Conservation (phyloP, 2,797 vertebrate species). For the Pitangus sulphuratus region DNA sequence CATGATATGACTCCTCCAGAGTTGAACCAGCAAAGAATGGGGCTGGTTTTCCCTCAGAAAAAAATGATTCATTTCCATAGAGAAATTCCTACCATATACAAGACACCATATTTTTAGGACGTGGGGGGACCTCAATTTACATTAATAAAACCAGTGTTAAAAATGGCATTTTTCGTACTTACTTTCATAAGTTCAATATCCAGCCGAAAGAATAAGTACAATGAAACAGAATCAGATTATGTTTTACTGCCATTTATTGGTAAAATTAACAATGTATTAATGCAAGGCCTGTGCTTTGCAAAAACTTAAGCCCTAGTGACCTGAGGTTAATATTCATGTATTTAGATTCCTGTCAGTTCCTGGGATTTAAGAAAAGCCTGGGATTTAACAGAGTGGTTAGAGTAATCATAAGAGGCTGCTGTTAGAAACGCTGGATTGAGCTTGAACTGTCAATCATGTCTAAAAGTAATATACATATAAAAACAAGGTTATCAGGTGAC, state of each 20-base stretch:
- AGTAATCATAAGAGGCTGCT: slow-evolving; percentile 36
- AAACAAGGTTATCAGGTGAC: slow-evolving; percentile 44
- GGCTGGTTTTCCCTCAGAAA: not conserved
- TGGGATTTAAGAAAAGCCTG: slow-evolving; percentile 32
- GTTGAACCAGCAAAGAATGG: not conserved
- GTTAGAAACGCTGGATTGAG: not conserved
- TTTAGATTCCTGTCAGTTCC: slow-evolving; percentile 34
- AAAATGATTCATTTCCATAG: not conserved
- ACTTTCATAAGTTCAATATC: not conserved
- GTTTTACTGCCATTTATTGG: not conserved
- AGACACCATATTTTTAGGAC: not conserved
- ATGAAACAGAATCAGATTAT: not conserved
- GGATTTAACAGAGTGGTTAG: slow-evolving; percentile 20
- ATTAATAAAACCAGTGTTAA: not conserved
- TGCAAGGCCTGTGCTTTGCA: not conserved
- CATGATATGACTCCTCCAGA: not conserved
- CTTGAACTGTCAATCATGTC: not conserved
- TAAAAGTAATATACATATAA: slow-evolving; percentile 1
- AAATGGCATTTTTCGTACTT: not conserved
- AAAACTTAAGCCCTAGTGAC: slow-evolving; percentile 31
- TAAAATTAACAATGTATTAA: not conserved
- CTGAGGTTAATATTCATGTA: slow-evolving; percentile 13
- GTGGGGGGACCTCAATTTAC: not conserved
- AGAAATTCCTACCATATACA: not conserved
- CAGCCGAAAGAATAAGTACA: not conserved